phyloP scores from a whole-genome alignment of 1,140 invertebrate species.

The Euschistus heros region DNA sequence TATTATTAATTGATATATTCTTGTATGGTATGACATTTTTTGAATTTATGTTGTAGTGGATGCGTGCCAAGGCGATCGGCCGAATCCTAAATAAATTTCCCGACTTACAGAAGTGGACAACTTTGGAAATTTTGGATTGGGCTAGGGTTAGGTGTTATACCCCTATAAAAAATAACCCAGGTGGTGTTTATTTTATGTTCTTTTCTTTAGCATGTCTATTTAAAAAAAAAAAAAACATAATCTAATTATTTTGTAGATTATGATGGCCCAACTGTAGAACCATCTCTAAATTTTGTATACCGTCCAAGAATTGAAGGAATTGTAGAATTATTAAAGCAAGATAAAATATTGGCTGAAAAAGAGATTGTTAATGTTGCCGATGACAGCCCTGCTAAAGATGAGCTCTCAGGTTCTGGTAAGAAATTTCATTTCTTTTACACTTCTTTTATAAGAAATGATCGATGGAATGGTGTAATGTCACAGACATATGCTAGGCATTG shows the following conservation, averaged over 20 bases:
- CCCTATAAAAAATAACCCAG: background rate
- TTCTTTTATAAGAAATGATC: too few species aligned
- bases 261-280: background rate
- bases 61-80: background rate
- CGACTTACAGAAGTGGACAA: background rate
- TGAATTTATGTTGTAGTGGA: slow-evolving; percentile 11
- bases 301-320: background rate
- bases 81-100: background rate
- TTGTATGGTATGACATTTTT: too few species aligned
- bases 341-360: too few species aligned
- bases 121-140: slow-evolving; percentile 1
- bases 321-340: background rate
- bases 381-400: too few species aligned
- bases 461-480: too few species aligned
- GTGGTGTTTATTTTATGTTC: background rate
- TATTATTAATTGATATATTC: background rate
- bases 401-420: too few species aligned
- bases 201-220: background rate
- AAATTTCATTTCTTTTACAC: too few species aligned
- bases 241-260: background rate
- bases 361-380: too few species aligned
- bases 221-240: background rate
- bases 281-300: background rate
- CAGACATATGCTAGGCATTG: too few species aligned
- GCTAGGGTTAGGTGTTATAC: slow-evolving; percentile 7